Base-by-base conservation (phyloP, 2,797 vertebrate species). In the Agapornis canus region DNA sequence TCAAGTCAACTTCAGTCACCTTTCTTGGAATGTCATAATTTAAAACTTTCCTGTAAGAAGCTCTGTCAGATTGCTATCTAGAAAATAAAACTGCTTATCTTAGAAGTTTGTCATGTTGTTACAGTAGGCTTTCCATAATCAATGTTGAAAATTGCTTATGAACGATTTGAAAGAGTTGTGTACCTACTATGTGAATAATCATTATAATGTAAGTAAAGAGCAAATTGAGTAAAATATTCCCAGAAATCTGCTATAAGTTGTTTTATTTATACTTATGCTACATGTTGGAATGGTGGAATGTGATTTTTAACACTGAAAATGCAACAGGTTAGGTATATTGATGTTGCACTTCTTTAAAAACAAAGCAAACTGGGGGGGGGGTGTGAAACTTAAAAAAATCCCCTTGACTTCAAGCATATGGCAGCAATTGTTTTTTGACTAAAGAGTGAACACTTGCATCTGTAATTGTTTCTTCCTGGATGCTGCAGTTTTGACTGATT, bases 401-500 rank as follows among this genome's bases (percentile, higher is more conserved):
- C 59, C 22, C 54, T 23, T 26, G 82, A 86, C 51, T 83, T 88
- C 39, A 83, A 88, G 76, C 82, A 90, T 95, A 85, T 93, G 92
- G 59, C 69, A 54, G 45, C 84, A 94, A 95, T 91, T 91, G 54
- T 35, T 35, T 88, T 94, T 85, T 91, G 47, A 94, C 77, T 90
- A 40, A 86, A 92, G 73, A 93, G 35, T 26, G 32, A 95, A 89
- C 54, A 52, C 45, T 94, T 90, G 48, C 6, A 85, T 94, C 64
- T 89, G 73, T 95, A 92, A 81, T 93, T 93, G 89, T 86, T 91
- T 94, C 65, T 92, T 92, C 76, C 52, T 89, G 47, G 31, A 83
- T 95, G 72, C 81, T 95, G 61, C 52, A 60, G 60, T 95, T 94
- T 91, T 92, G 89, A 95, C 80, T 94, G 94, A 94, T 93, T 84